Evolutionary conservation across 2,888 invertebrate genomes (phyloP).

Genomic region (Matsumyia berberina): DNA sequence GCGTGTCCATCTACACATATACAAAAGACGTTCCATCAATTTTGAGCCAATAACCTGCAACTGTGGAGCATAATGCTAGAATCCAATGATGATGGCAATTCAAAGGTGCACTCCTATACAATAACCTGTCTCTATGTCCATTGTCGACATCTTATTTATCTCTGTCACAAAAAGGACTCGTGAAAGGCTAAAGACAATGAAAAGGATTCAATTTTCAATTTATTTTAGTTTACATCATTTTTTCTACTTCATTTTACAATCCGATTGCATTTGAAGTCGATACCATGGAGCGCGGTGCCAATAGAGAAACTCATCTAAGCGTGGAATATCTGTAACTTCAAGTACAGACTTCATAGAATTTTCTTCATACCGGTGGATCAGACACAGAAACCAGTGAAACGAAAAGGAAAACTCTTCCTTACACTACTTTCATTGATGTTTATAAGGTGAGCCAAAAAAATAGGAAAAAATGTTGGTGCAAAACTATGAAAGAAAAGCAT

Average conservation of each 20-base stretch:
- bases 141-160: background rate
- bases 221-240: conserved; percentile 5
- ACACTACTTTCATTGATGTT: background rate
- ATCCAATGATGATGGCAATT: too few relatives aligned
- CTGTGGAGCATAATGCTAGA: too few relatives aligned
- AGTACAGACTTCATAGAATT: conserved; percentile 1
- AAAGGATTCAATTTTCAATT: background rate
- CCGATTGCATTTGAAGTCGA: conserved; percentile 15
- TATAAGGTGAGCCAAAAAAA: background rate
- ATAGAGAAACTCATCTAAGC: conserved; percentile 22
- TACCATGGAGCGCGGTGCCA: background rate
- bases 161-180: background rate
- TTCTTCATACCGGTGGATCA: conserved; percentile 8
- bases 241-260: conserved; percentile 11
- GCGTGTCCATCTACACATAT: too few relatives aligned
- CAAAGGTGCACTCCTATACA: too few relatives aligned
- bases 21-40: too few relatives aligned
- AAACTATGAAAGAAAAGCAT: conserved; percentile 17
- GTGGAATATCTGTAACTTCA: conserved; percentile 10
- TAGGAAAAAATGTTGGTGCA: background rate
- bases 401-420: background rate
- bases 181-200: background rate
- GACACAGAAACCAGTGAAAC: conserved; percentile 10
- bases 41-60: too few relatives aligned
- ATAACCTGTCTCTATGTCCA: too few relatives aligned